A percentile compares a stretch with the other conserved stretches of the same genome.
Evolutionary conservation across 1,140 invertebrate genomes (phyloP).

Genomic region (Myzus persicae): DNA sequence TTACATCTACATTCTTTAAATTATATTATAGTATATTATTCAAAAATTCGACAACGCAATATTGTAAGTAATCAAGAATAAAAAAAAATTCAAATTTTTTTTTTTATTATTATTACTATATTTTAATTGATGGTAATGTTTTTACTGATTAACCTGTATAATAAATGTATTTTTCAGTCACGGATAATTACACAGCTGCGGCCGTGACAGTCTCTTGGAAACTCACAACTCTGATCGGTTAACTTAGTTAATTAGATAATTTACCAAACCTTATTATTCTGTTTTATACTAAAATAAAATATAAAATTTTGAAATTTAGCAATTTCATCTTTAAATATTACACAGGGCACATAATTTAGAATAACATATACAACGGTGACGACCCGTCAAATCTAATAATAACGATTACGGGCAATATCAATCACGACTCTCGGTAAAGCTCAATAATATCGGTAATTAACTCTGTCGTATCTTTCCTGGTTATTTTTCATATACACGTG

Average conservation of each 20-base stretch:
- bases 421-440: not conserved
- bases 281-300: too few species aligned
- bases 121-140: not conserved
- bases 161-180: not conserved
- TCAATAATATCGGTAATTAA: not conserved
- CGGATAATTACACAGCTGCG: not conserved
- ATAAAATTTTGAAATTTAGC: too few species aligned
- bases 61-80: not conserved
- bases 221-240: not conserved
- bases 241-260: not conserved
- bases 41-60: not conserved
- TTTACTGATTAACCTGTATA: not conserved
- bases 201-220: too few species aligned
- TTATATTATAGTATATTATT: too few species aligned
- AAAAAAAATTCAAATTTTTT: not conserved
- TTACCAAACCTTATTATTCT: not conserved
- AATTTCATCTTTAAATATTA: not conserved
- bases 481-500: not conserved
- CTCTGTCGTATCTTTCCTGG: not conserved
- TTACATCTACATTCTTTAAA: too few species aligned
- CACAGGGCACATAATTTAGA: not conserved
- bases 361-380: not conserved
- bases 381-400: not conserved
- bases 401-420: not conserved
- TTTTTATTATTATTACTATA: not conserved